Base-by-base conservation (phyloP, 2,888 invertebrate species). In the Pseudococcus viburni region DNA sequence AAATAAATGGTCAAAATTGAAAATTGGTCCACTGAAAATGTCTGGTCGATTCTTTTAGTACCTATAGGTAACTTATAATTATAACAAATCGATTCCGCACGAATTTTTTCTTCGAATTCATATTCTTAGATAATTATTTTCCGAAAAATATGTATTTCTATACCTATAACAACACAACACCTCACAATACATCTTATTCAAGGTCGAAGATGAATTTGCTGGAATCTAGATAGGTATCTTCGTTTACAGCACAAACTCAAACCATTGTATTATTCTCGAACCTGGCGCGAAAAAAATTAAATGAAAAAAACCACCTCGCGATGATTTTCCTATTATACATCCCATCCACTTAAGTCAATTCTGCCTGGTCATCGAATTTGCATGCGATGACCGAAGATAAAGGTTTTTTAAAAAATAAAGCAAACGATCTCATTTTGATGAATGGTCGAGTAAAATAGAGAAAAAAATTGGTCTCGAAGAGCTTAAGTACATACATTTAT, bases 401-500 rank as follows among this genome's bases (percentile, higher is more conserved):
- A 22, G 1, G 19, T 22, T 64, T 22, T 19, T 9, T 8, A 7
- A 19, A 19, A 64, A 8, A 7, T n/a, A 55, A 55, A 55, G 55
- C 22, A 64, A 19, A 64, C 22, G 12, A 64, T 19, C 22, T 64
- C 64, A 3, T 64, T 64, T 64, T 22, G 22, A 64, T 22, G 22
- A 64, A 64, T 64, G 6, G 22, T 64, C 9, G 9, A 64, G 3
- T 22, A 22, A 64, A 64, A 19, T 7, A 6, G 19, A 64, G n/a
- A 64, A 64, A 19, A 64, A 64, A 64, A 64, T 64, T 19, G 19
- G 11, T 64, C 11, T 22, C 22, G 22, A 4, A 59, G 17, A 59
- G 6, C 59, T n/a, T n/a, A n/a, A 64, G 64, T 22, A 64, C 22
- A 64, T 64, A 22, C 22, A 64, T 64, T 64, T 64, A 64, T 64